Conservation (phyloP, 2,113 vertebrate genomes). For the Tyrannus savana region DNA sequence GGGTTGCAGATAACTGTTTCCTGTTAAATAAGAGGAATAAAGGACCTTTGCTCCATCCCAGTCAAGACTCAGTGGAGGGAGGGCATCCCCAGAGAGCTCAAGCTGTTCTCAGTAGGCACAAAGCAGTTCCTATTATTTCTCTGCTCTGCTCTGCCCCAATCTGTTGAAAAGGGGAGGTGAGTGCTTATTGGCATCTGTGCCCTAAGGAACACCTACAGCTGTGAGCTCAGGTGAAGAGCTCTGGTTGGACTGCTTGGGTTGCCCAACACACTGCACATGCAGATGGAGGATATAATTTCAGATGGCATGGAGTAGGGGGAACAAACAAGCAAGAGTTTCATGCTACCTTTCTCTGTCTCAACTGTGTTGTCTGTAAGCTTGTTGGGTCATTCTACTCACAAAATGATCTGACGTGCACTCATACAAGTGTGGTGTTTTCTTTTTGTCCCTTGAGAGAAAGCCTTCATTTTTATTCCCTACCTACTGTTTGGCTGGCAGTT, state of each 20-base stretch:
- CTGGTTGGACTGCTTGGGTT: background rate
- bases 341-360: background rate
- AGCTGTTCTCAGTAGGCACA: background rate
- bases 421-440: background rate
- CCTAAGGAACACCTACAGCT: background rate
- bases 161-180: background rate
- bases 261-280: accelerated
- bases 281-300: background rate
- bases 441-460: background rate
- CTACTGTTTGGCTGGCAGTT: background rate
- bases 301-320: background rate
- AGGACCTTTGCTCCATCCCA: constrained; percentile 38
- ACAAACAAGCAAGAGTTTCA: background rate
- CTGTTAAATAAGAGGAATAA: constrained; percentile 4
- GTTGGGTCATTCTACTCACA: background rate
- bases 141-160: accelerated
- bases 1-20: constrained; percentile 31
- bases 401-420: background rate
- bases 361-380: background rate
- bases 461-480: background rate
- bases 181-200: background rate
- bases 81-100: background rate
- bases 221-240: background rate
- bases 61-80: constrained; percentile 31
- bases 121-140: background rate